Percentiles rank a stretch among this genome's conserved stretches.
phyloP scores from a whole-genome alignment of 1,140 invertebrate genomes.

The Drosophila pruinosa region DNA sequence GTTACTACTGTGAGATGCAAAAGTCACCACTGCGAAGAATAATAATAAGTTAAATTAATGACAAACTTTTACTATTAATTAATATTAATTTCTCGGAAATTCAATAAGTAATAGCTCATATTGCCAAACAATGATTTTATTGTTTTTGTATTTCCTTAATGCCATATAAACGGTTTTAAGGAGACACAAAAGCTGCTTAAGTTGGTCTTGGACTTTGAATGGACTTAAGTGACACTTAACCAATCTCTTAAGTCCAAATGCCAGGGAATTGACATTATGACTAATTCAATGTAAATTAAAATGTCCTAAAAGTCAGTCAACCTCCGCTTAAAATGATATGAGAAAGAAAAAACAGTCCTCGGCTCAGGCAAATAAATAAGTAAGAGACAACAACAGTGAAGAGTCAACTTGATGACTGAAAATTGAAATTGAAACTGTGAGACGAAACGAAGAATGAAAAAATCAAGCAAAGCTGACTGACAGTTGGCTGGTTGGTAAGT shows the following conservation, averaged over 20 bases:
- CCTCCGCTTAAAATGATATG: constrained; percentile 30
- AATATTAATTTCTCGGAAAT: not conserved
- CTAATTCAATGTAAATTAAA: constrained; percentile 74
- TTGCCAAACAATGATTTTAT: no score
- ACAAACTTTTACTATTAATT: not conserved
- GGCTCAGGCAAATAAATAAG: constrained; percentile 21
- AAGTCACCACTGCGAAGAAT: not conserved
- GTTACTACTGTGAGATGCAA: no score
- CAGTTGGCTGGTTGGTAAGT: constrained; percentile 17
- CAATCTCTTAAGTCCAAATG: constrained; percentile 22
- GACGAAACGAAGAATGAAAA: constrained; percentile 15
- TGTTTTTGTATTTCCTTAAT: no score
- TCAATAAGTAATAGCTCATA: not conserved
- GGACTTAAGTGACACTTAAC: constrained; percentile 19
- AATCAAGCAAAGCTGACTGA: constrained; percentile 33
- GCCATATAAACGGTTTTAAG: not conserved
- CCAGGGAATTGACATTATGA: constrained; percentile 34
- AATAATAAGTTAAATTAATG: not conserved
- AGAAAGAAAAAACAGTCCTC: not conserved
- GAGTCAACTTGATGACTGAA: constrained; percentile 66
- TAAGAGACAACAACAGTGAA: constrained; percentile 44
- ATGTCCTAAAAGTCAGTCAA: constrained; percentile 55
- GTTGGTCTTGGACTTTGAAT: not conserved
- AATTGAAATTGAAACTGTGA: constrained; percentile 72
- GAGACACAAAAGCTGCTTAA: not conserved